Conservation (phyloP, 2,113 vertebrate species). For the Vulpes lagopus region DNA sequence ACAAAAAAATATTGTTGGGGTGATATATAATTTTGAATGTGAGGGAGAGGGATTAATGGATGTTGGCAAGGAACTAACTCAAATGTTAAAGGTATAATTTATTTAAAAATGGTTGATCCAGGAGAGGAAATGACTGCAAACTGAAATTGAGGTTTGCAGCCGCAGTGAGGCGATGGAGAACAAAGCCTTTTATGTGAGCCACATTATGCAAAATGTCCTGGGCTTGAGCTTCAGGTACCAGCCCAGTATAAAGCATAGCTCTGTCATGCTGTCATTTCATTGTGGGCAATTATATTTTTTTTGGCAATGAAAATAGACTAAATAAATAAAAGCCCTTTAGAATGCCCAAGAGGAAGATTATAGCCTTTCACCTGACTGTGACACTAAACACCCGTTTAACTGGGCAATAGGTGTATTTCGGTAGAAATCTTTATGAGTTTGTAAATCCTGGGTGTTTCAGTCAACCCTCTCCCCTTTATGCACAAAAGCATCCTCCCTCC, state of each 20-base stretch:
- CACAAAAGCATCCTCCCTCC: background rate
- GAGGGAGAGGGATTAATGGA: background rate
- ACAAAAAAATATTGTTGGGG: conserved; percentile 70
- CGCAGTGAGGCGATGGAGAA: conserved; percentile 84
- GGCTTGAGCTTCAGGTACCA: conserved; percentile 82
- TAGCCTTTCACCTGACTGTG: background rate
- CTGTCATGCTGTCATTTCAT: conserved; percentile 68
- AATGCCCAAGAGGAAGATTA: conserved; percentile 45
- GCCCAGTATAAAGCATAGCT: conserved; percentile 49
- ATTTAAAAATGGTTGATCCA: conserved; percentile 9
- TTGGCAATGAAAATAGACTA: conserved; percentile 22
- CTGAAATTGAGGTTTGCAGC: conserved; percentile 73
- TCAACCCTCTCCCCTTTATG: background rate
- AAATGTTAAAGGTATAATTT: conserved; percentile 22
- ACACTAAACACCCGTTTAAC: conserved; percentile 24
- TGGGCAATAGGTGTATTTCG: background rate
- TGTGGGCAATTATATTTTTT: conserved; percentile 26
- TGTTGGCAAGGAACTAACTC: conserved; percentile 47
- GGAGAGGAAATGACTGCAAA: background rate
- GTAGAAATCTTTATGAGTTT: conserved; percentile 60
- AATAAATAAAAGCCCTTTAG: conserved; percentile 57
- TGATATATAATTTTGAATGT: background rate
- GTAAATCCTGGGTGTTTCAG: conserved; percentile 34
- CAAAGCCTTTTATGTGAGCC: conserved; percentile 86
- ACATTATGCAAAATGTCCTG: conserved; percentile 72